Evolutionary conservation across 2,113 vertebrate genomes (phyloP).

Genomic region (Sialia sialis): DNA sequence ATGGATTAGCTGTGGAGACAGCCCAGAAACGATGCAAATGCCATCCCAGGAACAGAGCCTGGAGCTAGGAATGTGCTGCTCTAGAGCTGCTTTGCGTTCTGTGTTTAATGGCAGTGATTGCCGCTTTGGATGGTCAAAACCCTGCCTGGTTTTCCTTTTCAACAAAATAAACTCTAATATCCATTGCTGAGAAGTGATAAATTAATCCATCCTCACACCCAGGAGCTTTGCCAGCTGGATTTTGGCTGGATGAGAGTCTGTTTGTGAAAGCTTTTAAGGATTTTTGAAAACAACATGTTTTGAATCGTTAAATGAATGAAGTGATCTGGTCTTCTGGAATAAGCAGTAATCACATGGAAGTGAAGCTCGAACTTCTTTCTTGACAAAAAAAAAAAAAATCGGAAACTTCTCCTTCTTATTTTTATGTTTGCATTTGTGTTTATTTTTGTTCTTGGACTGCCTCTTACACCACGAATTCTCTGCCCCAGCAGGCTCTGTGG

Average conservation of each 20-base stretch:
- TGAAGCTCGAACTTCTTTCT: neutral
- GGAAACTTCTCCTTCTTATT: neutral
- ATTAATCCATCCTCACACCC: constrained; percentile 18
- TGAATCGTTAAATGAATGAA: neutral
- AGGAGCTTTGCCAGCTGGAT: constrained; percentile 41
- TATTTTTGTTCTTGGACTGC: neutral
- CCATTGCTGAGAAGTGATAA: constrained; percentile 13
- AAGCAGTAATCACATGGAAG: neutral
- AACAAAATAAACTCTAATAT: neutral
- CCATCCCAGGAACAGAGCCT: neutral
- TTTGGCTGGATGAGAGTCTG: constrained; percentile 27
- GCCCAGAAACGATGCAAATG: rapidly evolving
- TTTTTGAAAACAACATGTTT: constrained; percentile 30
- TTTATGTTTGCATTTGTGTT: neutral
- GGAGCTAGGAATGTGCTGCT: neutral
- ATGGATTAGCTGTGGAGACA: neutral
- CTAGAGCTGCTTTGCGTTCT: neutral
- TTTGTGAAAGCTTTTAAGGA: constrained; percentile 33
- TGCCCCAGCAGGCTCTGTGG: neutral
- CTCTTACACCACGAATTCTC: neutral
- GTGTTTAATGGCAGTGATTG: neutral
- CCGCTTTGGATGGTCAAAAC: neutral
- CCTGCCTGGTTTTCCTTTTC: neutral
- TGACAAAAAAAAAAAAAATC: neutral
- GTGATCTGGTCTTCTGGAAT: neutral